These are phyloP conservation scores for Triops longicaudatus DNA, from an alignment of 1,140 invertebrate genomes.

Conservation along the genomic window DNA sequence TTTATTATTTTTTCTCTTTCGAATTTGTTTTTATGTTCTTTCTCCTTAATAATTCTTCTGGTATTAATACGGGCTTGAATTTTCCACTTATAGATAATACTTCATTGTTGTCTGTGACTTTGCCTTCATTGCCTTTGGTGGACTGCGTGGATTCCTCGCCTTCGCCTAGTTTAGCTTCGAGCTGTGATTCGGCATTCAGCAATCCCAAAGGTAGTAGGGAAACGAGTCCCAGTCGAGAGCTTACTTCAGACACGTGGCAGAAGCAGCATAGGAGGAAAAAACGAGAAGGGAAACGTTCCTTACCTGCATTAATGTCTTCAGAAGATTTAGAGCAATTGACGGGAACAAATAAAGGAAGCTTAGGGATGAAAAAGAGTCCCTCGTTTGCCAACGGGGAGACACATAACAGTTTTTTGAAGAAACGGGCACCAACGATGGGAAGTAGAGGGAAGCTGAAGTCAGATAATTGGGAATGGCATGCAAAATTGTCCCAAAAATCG, in stretches of 20 bases:
- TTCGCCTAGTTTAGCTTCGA: conserved; percentile 18
- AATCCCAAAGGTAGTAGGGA: not conserved
- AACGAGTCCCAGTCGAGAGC: conserved; percentile 18
- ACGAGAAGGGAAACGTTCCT: conserved; percentile 16
- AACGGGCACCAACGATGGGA: conserved; percentile 21
- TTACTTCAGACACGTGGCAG: not conserved
- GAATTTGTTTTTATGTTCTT: conserved; percentile 21
- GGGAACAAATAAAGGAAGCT: conserved; percentile 47
- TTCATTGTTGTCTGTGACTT: conserved; percentile 16
- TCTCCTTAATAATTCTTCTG: too few relatives aligned
- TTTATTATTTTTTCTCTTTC: conserved; percentile 20
- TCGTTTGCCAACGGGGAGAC: conserved; percentile 33
- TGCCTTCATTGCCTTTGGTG: conserved; percentile 11
- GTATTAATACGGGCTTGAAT: conserved; percentile 25
- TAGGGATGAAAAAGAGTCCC: conserved; percentile 55
- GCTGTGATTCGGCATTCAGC: conserved; percentile 25
- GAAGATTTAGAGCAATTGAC: conserved; percentile 31
- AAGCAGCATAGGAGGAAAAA: conserved; percentile 19
- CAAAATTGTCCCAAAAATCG: not conserved
- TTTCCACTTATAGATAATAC: conserved; percentile 28
- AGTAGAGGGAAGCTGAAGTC: conserved; percentile 30
- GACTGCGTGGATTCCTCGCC: not conserved
- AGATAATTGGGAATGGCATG: conserved; percentile 38
- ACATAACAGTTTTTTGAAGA: conserved; percentile 12
- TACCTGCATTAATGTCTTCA: conserved; percentile 35